phyloP scores from a whole-genome alignment of 2,113 vertebrate species.

The Sinosuthora webbiana region DNA sequence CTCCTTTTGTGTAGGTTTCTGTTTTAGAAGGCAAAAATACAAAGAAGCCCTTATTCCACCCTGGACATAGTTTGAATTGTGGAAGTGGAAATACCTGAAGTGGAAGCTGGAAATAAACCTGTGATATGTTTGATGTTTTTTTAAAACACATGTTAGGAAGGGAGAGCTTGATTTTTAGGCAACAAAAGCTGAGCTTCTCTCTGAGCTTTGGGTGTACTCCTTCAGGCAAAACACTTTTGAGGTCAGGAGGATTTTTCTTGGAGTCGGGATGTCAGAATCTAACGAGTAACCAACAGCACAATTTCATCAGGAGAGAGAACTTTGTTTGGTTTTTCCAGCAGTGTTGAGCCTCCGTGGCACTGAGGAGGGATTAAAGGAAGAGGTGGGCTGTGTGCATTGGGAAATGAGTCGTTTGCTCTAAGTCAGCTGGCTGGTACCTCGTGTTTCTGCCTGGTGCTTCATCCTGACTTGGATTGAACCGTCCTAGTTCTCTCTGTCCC shows the following conservation, averaged over 20 bases:
- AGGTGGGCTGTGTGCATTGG: neutral
- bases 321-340: neutral
- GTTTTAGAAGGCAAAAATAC: conserved; percentile 19
- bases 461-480: neutral
- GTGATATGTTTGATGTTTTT: neutral
- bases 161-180: neutral
- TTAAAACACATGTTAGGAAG: neutral
- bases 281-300: neutral
- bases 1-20: conserved; percentile 14
- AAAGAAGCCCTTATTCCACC: accelerated
- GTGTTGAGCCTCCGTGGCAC: neutral
- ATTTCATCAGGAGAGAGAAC: neutral
- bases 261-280: neutral
- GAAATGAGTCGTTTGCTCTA: neutral
- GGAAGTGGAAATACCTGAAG: conserved; percentile 23
- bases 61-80: neutral
- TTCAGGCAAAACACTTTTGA: neutral
- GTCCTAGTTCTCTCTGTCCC: neutral
- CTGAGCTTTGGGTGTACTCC: neutral
- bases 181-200: neutral
- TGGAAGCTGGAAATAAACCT: neutral
- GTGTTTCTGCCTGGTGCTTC: neutral
- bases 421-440: neutral
- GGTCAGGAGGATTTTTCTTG: neutral
- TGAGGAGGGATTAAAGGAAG: neutral